phyloP scores from a whole-genome alignment of 2,797 vertebrate species.

The Cacajao melanocephalus region DNA sequence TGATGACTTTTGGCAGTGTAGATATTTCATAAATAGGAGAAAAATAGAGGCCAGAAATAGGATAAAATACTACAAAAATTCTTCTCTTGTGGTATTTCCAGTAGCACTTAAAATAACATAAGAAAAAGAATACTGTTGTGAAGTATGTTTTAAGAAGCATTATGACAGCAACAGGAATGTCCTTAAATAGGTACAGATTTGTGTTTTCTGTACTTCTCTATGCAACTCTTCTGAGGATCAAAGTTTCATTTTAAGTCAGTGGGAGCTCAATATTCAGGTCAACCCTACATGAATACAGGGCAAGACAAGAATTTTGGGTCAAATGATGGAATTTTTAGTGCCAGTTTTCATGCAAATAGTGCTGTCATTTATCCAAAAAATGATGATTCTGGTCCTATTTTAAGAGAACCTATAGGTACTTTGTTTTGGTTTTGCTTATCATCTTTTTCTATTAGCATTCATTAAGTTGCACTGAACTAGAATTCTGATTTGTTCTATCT shows the following conservation, averaged over 20 bases:
- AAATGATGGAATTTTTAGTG: constrained; percentile 55
- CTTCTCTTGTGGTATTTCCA: constrained; percentile 67
- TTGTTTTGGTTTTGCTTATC: not conserved
- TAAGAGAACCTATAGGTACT: not conserved
- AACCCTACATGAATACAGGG: constrained; percentile 31
- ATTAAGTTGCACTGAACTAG: not conserved
- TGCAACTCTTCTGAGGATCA: constrained; percentile 68
- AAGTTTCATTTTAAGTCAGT: constrained; percentile 69
- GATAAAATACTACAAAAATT: constrained; percentile 56
- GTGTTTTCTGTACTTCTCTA: constrained; percentile 40
- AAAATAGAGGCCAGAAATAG: constrained; percentile 65
- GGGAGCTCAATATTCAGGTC: constrained; percentile 61
- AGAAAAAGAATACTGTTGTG: constrained; percentile 62
- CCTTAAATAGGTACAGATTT: constrained; percentile 70
- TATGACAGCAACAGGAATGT: constrained; percentile 49
- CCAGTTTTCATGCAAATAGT: constrained; percentile 47
- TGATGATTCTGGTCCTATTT: not conserved
- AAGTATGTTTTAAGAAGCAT: constrained; percentile 60
- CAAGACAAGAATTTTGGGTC: constrained; percentile 67
- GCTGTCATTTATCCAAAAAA: not conserved
- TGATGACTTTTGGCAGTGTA: constrained; percentile 68
- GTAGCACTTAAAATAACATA: constrained; percentile 72
- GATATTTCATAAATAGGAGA: constrained; percentile 67
- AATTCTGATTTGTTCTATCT: constrained; percentile 37
- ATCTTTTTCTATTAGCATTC: not conserved